Conservation (phyloP, 2,797 vertebrate genomes). For the Fratercula arctica region DNA sequence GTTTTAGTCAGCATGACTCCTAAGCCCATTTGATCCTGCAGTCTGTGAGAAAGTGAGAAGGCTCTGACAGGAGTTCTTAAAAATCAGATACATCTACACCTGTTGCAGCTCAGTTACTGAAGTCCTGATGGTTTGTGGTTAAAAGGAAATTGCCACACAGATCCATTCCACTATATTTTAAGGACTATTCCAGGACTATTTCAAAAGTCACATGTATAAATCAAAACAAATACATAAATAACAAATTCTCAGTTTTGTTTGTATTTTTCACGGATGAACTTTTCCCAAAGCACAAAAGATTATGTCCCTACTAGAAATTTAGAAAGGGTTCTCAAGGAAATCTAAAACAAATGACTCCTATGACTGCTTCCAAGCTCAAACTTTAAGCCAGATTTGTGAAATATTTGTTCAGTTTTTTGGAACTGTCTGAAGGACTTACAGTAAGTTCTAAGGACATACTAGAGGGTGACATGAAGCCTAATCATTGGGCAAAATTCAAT, state of each 20-base stretch:
- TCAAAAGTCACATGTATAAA: background rate
- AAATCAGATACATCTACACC: constrained; percentile 23
- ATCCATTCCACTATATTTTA: background rate
- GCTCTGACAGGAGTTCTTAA: background rate
- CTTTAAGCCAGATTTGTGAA: background rate
- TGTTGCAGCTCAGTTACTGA: constrained; percentile 22
- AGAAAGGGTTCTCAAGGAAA: background rate
- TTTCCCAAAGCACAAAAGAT: background rate
- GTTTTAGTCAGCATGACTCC: background rate
- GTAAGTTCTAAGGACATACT: background rate
- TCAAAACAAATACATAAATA: constrained; percentile 28
- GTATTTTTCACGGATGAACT: background rate
- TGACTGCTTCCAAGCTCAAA: background rate
- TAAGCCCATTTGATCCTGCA: constrained; percentile 22
- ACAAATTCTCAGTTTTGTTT: background rate
- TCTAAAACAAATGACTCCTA: background rate
- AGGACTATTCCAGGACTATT: background rate
- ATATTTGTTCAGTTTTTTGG: background rate
- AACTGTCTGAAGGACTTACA: background rate
- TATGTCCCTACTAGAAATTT: background rate
- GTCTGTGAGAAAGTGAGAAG: constrained; percentile 22
- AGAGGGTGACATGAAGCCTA: background rate
- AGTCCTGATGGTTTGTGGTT: background rate
- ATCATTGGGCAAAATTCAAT: background rate
- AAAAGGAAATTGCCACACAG: background rate